These are phyloP conservation scores for Tokudaia muenninki DNA, from an alignment of 2,797 vertebrate species.

Conservation along the genomic window DNA sequence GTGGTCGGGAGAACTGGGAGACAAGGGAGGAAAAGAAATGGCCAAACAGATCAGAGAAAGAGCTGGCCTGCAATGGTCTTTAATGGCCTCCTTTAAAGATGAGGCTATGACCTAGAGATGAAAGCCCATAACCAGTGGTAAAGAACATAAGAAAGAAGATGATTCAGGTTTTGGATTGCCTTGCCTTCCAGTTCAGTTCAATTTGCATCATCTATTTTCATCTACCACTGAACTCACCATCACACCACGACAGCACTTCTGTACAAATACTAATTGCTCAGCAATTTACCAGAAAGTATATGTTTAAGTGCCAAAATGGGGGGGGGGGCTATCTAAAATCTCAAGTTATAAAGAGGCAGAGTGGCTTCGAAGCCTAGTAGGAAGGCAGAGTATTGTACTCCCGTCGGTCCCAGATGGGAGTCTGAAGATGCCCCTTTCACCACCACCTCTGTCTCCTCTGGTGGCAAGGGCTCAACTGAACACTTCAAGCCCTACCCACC, in stretches of 20 bases:
- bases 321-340: neutral
- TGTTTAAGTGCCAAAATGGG: neutral
- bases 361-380: neutral
- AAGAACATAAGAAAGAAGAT: neutral
- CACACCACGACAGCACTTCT: neutral
- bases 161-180: neutral
- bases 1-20: neutral
- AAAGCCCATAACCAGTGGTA: neutral
- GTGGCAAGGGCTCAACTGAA: neutral
- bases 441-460: neutral
- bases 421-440: neutral
- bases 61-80: neutral
- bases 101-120: neutral
- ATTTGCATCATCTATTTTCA: neutral
- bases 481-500: neutral
- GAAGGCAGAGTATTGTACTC: neutral
- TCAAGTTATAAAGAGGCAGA: neutral
- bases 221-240: neutral
- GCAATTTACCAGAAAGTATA: neutral
- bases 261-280: neutral
- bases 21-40: neutral
- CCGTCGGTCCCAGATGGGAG: neutral
- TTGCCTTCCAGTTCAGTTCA: conserved; percentile 3
- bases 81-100: neutral
- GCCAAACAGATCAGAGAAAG: conserved; percentile 30